Evolutionary conservation across 2,113 vertebrate genomes (phyloP).

Genomic region (Neogobius melanostomus): DNA sequence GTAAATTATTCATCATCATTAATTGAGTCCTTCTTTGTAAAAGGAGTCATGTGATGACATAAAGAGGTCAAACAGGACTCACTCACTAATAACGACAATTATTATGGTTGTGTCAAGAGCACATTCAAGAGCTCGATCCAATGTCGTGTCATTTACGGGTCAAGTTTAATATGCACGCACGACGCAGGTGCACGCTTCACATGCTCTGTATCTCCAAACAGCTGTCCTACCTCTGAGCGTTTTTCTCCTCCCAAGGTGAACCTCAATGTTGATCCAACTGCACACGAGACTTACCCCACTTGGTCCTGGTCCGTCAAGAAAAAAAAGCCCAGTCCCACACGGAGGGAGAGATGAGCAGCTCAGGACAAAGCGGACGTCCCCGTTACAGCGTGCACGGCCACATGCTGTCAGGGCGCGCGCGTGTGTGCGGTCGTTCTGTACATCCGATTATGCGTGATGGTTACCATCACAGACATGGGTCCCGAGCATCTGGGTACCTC

Average conservation of each 20-base stretch:
- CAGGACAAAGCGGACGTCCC: constrained; percentile 37
- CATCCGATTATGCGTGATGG: neutral
- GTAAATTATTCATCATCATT: constrained; percentile 59
- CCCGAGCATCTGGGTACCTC: neutral
- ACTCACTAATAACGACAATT: neutral
- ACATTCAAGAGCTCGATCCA: neutral
- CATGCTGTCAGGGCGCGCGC: constrained; percentile 42
- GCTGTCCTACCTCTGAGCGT: constrained; percentile 51
- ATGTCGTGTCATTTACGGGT: neutral
- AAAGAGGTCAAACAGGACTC: neutral
- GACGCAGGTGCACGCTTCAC: neutral
- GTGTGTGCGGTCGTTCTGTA: constrained; percentile 21
- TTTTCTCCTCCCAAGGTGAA: constrained; percentile 60
- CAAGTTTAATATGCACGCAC: neutral
- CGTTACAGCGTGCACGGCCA: constrained; percentile 30
- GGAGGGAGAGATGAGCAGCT: neutral
- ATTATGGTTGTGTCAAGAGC: neutral
- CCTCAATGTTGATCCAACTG: constrained; percentile 45
- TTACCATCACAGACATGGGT: neutral
- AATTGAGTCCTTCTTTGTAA: constrained; percentile 24
- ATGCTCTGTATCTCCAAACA: neutral
- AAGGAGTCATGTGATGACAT: constrained; percentile 19
- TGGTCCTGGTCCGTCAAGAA: neutral
- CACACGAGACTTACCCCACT: constrained; percentile 5
- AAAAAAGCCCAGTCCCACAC: neutral